Evolutionary conservation across 2,113 vertebrate genomes (phyloP).

Genomic region (Tamias sibiricus): DNA sequence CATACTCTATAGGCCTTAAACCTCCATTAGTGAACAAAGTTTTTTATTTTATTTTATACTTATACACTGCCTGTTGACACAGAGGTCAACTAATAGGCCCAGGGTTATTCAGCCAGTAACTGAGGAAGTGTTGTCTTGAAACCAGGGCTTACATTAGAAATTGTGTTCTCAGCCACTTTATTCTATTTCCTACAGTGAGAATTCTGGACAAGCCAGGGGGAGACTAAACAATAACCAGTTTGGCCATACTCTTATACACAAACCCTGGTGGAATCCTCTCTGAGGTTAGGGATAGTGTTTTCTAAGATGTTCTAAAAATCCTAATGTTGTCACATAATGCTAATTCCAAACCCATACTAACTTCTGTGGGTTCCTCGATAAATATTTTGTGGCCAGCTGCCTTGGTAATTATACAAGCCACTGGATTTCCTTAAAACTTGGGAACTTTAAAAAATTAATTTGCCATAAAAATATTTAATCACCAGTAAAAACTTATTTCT

Average conservation of each 20-base stretch:
- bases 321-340: not conserved
- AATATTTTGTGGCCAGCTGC: not conserved
- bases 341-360: not conserved
- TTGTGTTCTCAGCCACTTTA: not conserved
- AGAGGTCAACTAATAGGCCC: slow-evolving; percentile 30
- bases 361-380: not conserved
- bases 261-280: not conserved
- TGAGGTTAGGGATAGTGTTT: not conserved
- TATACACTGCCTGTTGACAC: not conserved
- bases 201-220: not conserved
- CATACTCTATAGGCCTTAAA: not conserved
- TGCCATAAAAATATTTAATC: slow-evolving; percentile 20
- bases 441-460: slow-evolving; percentile 8
- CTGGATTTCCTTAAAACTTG: slow-evolving; percentile 5
- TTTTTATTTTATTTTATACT: not conserved
- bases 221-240: not conserved
- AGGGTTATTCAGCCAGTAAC: not conserved
- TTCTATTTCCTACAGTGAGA: not conserved
- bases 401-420: not conserved
- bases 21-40: not conserved
- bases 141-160: not conserved
- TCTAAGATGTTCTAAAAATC: slow-evolving; percentile 12
- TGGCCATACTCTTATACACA: not conserved
- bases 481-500: slow-evolving; percentile 49
- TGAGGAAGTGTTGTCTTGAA: not conserved